Percentiles rank a stretch among this genome's conserved stretches.
Conservation (phyloP, 1,140 invertebrate species). For the Condylostylus longicornis region DNA sequence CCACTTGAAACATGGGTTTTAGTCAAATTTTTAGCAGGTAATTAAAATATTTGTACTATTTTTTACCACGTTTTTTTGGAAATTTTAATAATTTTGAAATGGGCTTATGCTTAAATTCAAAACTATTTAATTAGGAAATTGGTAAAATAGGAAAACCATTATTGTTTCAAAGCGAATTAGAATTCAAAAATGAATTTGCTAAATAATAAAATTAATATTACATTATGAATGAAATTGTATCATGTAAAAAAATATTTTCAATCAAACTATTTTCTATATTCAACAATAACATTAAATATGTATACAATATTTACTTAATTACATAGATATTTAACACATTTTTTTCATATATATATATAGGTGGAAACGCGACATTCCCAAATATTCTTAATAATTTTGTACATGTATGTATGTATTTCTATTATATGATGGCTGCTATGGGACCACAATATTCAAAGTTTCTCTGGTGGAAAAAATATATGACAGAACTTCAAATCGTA, state of each 20-base stretch:
- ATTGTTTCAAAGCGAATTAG: too few relatives aligned
- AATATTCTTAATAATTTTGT: conserved; percentile 87
- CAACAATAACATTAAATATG: too few relatives aligned
- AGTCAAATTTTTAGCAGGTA: conserved; percentile 85
- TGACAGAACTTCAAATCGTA: conserved; percentile 81
- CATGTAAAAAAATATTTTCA: too few relatives aligned
- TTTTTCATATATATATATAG: conserved; percentile 32
- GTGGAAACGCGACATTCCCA: conserved; percentile 82
- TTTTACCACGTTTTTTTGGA: neutral
- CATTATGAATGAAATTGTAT: neutral
- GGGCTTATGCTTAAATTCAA: too few relatives aligned
- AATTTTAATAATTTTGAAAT: neutral
- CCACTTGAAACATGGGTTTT: conserved; percentile 91
- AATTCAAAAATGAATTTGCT: too few relatives aligned
- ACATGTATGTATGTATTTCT: conserved; percentile 87
- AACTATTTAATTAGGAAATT: too few relatives aligned
- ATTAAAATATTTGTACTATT: conserved; percentile 14
- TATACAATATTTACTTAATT: too few relatives aligned
- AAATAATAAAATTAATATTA: neutral
- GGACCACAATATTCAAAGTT: conserved; percentile 82
- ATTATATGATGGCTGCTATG: conserved; percentile 83
- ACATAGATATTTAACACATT: too few relatives aligned
- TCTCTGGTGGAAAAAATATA: conserved; percentile 90
- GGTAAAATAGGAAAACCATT: too few relatives aligned
- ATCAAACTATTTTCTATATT: too few relatives aligned